A percentile compares a stretch with the other conserved stretches of the same genome.
These are phyloP conservation scores for Pipistrellus nathusii DNA, from an alignment of 2,797 vertebrate genomes.

Conservation along the genomic window DNA sequence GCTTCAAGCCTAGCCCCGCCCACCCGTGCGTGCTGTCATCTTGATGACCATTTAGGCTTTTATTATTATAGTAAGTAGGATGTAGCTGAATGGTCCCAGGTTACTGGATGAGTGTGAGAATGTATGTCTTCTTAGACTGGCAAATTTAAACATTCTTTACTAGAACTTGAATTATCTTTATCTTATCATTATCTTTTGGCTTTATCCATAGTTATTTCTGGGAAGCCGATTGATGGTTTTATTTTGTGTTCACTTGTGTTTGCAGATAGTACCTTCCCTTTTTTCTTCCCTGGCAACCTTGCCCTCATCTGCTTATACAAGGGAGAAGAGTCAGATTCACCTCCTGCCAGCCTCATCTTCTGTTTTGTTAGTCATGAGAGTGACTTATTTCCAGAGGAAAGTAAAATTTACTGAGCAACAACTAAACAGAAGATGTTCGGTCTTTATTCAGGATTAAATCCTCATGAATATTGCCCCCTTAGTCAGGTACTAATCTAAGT, in stretches of 20 bases:
- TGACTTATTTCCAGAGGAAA: not conserved
- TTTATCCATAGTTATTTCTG: not conserved
- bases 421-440: not conserved
- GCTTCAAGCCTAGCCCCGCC: too few relatives aligned
- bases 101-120: not conserved
- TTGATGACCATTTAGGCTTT: too few relatives aligned
- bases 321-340: not conserved
- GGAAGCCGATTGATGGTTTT: not conserved
- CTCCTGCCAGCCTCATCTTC: not conserved
- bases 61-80: too few relatives aligned
- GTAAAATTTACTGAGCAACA: not conserved
- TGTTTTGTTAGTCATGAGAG: not conserved
- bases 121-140: not conserved
- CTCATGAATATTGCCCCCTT: not conserved
- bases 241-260: not conserved
- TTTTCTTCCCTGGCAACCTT: not conserved
- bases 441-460: conserved; percentile 32
- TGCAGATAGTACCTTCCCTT: not conserved
- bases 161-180: not conserved
- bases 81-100: not conserved
- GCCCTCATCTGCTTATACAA: not conserved
- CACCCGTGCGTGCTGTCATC: too few relatives aligned
- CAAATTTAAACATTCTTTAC: conserved; percentile 38
- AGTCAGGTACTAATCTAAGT: not conserved
- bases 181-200: not conserved